Conservation (phyloP, 2,113 vertebrate genomes). For the Hylia prasina region DNA sequence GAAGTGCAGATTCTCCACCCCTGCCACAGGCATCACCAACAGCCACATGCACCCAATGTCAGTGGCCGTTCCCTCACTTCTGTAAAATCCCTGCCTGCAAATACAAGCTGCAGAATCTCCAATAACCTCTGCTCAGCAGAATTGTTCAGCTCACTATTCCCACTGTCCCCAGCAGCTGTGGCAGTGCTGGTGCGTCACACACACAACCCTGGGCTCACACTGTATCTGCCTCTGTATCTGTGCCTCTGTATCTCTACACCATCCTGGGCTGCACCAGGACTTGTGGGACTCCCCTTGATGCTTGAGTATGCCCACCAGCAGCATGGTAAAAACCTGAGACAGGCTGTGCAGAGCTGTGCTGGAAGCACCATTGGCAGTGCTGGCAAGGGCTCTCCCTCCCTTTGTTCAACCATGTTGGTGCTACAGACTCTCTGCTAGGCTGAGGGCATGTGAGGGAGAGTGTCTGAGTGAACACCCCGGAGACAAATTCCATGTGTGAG, state of each 20-base stretch:
- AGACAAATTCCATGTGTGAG: neutral
- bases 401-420: neutral
- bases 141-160: neutral
- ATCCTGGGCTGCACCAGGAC: neutral
- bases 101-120: neutral
- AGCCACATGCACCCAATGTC: fast-evolving
- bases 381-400: neutral
- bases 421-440: neutral
- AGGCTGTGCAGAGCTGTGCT: neutral
- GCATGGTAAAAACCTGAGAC: fast-evolving
- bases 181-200: neutral
- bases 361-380: neutral
- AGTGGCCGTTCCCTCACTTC: neutral
- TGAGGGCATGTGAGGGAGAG: neutral
- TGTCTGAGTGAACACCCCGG: neutral
- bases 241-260: neutral
- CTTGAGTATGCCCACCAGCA: fast-evolving
- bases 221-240: fast-evolving
- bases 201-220: neutral
- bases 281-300: no score
- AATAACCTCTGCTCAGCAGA: neutral
- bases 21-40: neutral
- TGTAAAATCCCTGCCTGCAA: neutral
- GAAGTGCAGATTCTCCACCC: neutral
- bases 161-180: neutral